Evolutionary conservation across 2,888 invertebrate genomes (phyloP), one percentile per base, ranked within the genome.

Genomic region (Yponomeuta cagnagella): DNA sequence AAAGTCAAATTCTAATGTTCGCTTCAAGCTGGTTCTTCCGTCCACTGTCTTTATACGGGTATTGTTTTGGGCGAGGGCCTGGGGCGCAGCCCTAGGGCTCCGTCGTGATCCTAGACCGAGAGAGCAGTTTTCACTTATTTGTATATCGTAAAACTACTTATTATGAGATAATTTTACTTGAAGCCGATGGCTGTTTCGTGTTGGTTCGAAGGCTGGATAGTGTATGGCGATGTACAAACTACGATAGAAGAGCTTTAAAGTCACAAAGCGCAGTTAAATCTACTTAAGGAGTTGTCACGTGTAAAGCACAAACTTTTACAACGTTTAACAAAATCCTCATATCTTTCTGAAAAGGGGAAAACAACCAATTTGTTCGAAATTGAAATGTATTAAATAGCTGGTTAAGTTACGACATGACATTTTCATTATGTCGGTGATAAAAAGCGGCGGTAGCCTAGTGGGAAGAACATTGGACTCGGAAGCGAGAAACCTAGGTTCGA

Each of bases 151-250:
- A 86, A 86, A 58, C 52, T 58, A 58, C 52, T 58, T 58, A 58
- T 83, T 79, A 86, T 84, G 83, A 85, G 81, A 82, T 86, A 79
- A 58, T 82, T 87, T 88, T 88, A 88, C 88, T 58, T 82, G 83
- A 82, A 77, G 81, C 75, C 78, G 74, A 69, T 77, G 75, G 74
- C 70, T 74, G 76, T 77, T 80, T 79, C 79, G 75, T 31, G 68
- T 10, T 68, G 68, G 48, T 64, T 66, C 66, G 12, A 67, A 67
- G 12, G 43, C 8, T 33, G 37, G 12, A 30, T 31, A 8, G 12
- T 8, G 31, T 43, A 43, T 43, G 6, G 9, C 43, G 9, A 43
- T 43, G 8, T 43, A 8, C 8, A 43, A 3, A 43, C 43, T 43
- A 43, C 6, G 6, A 43, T 1, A 43, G 8, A 43, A 5, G 5